A percentile compares a stretch with the other conserved stretches of the same genome.
phyloP scores from a whole-genome alignment of 2,888 invertebrate genomes.

The Nymphalis urticae region DNA sequence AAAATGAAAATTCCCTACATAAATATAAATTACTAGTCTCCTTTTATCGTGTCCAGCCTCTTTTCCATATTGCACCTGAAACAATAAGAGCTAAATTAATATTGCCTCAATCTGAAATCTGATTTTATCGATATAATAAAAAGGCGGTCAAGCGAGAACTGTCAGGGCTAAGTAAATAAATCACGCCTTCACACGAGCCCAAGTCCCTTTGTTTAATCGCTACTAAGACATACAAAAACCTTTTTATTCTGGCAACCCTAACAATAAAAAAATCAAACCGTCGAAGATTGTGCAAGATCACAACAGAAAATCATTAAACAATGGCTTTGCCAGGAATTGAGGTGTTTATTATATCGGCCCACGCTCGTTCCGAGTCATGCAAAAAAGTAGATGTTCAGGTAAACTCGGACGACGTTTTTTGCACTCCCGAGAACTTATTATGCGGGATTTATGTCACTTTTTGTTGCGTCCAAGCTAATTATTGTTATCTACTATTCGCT shows the following conservation, averaged over 20 bases:
- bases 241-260: slow-evolving; percentile 69
- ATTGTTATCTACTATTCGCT: slow-evolving; percentile 79
- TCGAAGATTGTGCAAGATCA: slow-evolving; percentile 79
- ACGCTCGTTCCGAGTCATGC: slow-evolving; percentile 67
- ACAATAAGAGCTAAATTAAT: slow-evolving; percentile 60
- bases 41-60: slow-evolving; percentile 49
- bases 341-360: slow-evolving; percentile 78
- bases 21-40: slow-evolving; percentile 50
- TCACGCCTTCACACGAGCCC: slow-evolving; percentile 77
- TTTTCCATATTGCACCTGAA: slow-evolving; percentile 76
- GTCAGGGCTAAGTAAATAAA: slow-evolving; percentile 77
- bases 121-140: slow-evolving; percentile 44
- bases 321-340: slow-evolving; percentile 78
- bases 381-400: slow-evolving; percentile 72
- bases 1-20: slow-evolving; percentile 51
- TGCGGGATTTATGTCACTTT: slow-evolving; percentile 82
- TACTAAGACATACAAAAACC: slow-evolving; percentile 76
- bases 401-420: slow-evolving; percentile 68
- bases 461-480: slow-evolving; percentile 77
- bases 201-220: slow-evolving; percentile 78
- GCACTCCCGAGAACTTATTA: slow-evolving; percentile 72
- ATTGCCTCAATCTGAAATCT: slow-evolving; percentile 27
- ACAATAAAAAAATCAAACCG: slow-evolving; percentile 63
- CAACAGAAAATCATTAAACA: slow-evolving; percentile 81
- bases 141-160: slow-evolving; percentile 70